Base-by-base conservation (phyloP, 2,113 vertebrate species). In the Prionailurus bengalensis region DNA sequence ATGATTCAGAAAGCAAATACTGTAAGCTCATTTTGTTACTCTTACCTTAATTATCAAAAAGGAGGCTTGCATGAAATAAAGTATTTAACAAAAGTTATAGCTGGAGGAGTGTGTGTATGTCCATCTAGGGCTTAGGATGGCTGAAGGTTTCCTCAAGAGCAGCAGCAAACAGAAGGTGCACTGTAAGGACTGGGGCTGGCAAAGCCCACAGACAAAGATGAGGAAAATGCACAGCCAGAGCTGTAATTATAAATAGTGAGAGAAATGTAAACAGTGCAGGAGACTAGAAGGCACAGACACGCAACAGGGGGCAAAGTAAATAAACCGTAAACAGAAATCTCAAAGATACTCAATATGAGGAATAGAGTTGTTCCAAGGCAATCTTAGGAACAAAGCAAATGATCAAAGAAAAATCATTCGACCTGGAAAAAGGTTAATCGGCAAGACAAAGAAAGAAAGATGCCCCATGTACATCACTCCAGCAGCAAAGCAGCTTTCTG, bases 381-480 rank as follows among this genome's bases (percentile, higher is more conserved):
- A 91, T 39, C 42, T 93, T 61, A 85, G 25, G 58, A 96, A 65
- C 16, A 58, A 84, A 5, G n/a, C 65, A 76, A 92, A 92, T 45
- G 55, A 94, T 71, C 78, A 88, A 93, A 95, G 27, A 17, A 88
- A 95, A 95, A 84, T 73, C 17, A 71, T 87, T 74, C 92, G 61
- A 94, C 31, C 23, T 58, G 80, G 74, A 88, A 55, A 95, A 7
- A 84, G 45, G 9, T 93, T 81, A 89, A 91, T 84, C 21, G 80
- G 51, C 51, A 89, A 81, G 33, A 42, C 31, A 92, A 31, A 48
- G 42, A 45, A 68, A 93, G 39, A 55, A 82, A 58, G 39, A 58
- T 21, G 19, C 39, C 42, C 42, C 55, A 39, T 15, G 73, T 74
- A 15, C 1, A 39, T 45, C 68, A 66, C 9, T 94, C 48, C 70